These are phyloP conservation scores for Leptopterna dolabrata DNA, from an alignment of 2,888 invertebrate species.

Conservation along the genomic window DNA sequence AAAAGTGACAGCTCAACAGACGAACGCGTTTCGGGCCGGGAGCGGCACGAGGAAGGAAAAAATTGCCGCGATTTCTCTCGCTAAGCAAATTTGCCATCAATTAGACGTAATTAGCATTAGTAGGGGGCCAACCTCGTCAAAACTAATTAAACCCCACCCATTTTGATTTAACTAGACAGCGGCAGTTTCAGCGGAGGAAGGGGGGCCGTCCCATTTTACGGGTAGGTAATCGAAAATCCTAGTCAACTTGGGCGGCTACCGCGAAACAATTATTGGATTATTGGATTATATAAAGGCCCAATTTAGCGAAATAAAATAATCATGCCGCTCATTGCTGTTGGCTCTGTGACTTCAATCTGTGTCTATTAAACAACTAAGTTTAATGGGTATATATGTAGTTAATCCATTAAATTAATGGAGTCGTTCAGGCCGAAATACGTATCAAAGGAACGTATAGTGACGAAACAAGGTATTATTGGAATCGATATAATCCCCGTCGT, in stretches of 20 bases:
- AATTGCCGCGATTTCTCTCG: background rate
- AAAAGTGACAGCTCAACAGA: background rate
- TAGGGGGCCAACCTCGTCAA: background rate
- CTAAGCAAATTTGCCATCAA: background rate
- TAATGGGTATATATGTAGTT: slow-evolving; percentile 6
- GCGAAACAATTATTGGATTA: background rate
- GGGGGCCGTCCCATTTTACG: background rate
- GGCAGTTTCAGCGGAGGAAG: background rate
- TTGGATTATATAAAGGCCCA: slow-evolving; percentile 10
- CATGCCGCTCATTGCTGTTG: slow-evolving; percentile 1
- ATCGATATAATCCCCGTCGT: slow-evolving; percentile 2
- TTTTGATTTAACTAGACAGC: slow-evolving; percentile 25
- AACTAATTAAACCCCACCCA: slow-evolving; percentile 10
- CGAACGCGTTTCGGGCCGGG: background rate
- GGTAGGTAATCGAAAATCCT: slow-evolving; percentile 23
- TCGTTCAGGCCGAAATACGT: background rate
- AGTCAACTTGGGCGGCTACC: background rate
- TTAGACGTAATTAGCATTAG: slow-evolving; percentile 17
- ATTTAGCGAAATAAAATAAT: slow-evolving; percentile 29
- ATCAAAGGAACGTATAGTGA: slow-evolving; percentile 4
- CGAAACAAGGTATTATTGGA: background rate
- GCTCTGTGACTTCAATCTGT: slow-evolving; percentile 5
- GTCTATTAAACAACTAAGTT: slow-evolving; percentile 1
- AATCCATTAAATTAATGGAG: slow-evolving; percentile 15
- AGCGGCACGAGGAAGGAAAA: background rate